These are phyloP conservation scores for Erpetoichthys calabaricus DNA, from an alignment of 2,797 vertebrate species.

Conservation along the genomic window DNA sequence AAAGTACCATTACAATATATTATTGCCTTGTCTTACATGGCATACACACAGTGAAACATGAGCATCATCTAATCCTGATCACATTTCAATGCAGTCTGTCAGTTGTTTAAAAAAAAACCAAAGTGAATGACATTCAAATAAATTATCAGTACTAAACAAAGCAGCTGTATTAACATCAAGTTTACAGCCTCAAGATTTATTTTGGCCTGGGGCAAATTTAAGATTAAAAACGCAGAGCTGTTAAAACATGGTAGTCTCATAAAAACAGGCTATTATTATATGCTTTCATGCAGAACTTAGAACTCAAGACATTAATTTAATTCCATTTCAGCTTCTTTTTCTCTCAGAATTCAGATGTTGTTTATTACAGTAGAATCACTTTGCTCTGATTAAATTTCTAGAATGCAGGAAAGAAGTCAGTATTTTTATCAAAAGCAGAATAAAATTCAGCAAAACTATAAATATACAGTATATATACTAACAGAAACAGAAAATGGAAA, in stretches of 20 bases:
- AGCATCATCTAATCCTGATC: too few relatives aligned
- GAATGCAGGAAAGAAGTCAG: too few relatives aligned
- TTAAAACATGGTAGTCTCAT: constrained; percentile 42
- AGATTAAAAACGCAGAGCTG: constrained; percentile 48
- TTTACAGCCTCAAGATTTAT: constrained; percentile 58
- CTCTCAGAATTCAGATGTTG: constrained; percentile 53
- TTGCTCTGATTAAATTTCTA: constrained; percentile 20
- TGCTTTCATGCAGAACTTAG: constrained; percentile 53
- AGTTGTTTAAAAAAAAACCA: constrained; percentile 3
- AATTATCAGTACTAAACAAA: constrained; percentile 47
- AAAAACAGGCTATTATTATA: constrained; percentile 57
- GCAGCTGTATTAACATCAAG: constrained; percentile 48
- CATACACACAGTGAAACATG: too few relatives aligned
- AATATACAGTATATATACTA: too few relatives aligned
- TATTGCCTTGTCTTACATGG: too few relatives aligned
- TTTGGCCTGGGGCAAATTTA: constrained; percentile 53
- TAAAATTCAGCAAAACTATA: too few relatives aligned
- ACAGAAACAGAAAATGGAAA: too few relatives aligned
- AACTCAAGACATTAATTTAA: constrained; percentile 51
- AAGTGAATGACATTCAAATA: constrained; percentile 49
- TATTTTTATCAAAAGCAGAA: too few relatives aligned
- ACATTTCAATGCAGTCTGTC: too few relatives aligned
- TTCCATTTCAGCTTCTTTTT: constrained; percentile 37
- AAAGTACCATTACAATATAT: too few relatives aligned
- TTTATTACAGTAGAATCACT: constrained; percentile 31